Evolutionary conservation across 2,113 vertebrate species (phyloP), one percentile per base, ranked within the genome.

Genomic region (Amblyopsis rosae): DNA sequence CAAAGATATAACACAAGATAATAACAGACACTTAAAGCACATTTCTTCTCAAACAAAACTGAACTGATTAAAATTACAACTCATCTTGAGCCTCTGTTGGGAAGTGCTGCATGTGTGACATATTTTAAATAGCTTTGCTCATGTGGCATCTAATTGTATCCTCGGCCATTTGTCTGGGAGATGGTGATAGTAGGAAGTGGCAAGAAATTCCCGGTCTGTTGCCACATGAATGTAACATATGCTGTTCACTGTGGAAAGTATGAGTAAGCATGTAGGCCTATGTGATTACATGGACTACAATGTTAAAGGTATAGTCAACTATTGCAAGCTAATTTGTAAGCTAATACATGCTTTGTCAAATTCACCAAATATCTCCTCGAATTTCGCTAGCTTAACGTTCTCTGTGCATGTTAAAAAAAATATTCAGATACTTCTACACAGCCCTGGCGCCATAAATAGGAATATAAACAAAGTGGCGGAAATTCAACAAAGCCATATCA

Each of bases 121-220:
- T 78, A 68, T 64, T 81, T 81, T 11, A 54, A 56, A 80, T 82
- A 58, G 66, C 69, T 75, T n/a, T 6, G 35, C 61, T 79, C 32
- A 33, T 63, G 17, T 75, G 67, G 81, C 70, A 72, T 77, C 79
- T 71, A 79, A 71, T 65, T 75, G 77, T 79, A 77, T 66, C 68
- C 32, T 56, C 53, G 1, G 59, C 53, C 69, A 64, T 68, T 70
- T 48, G 65, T 19, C 59, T 60, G 61, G 72, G n/a, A 67, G 60
- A 11, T 47, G 15, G 59, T 69, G 70, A 46, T 66, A 69, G 53
- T 56, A 76, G 73, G 82, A 80, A 69, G 62, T 69, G 54, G n/a
- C 35, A 49, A 1, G 62, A 74, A 73, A 68, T 72, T 53, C 12
- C 1, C 17, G 12, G 46, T 61, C 53, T 19, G 9, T 45, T 13